A percentile compares a stretch with the other conserved stretches of the same genome.
phyloP scores from a whole-genome alignment of 2,797 vertebrate species.

The Pipistrellus pygmaeus region DNA sequence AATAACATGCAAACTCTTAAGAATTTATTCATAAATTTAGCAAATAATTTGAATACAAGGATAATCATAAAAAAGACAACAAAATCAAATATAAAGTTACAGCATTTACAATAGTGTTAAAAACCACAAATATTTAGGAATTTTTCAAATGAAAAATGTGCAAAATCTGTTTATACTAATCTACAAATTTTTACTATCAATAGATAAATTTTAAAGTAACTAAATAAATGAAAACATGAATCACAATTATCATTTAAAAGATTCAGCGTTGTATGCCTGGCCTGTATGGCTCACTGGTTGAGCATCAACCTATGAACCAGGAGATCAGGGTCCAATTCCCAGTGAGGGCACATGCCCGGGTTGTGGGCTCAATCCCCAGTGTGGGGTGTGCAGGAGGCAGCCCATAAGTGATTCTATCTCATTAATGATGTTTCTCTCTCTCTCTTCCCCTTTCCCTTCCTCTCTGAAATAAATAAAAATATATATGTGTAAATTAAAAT shows the following conservation, averaged over 20 bases:
- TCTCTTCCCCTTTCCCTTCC: too few relatives aligned
- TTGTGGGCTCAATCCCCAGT: too few relatives aligned
- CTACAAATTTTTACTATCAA: background rate
- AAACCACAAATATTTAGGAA: background rate
- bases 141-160: background rate
- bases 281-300: too few relatives aligned
- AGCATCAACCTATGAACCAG: too few relatives aligned
- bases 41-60: background rate
- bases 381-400: too few relatives aligned
- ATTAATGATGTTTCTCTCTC: too few relatives aligned
- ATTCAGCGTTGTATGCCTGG: background rate
- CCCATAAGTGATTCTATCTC: too few relatives aligned
- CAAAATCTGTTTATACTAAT: background rate
- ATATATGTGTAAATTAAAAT: background rate
- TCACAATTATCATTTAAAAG: background rate
- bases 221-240: background rate
- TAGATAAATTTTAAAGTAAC: background rate
- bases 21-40: background rate
- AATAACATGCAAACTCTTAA: background rate
- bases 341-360: too few relatives aligned
- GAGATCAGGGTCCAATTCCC: too few relatives aligned
- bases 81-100: conserved; percentile 11
- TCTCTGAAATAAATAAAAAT: too few relatives aligned
- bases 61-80: background rate
- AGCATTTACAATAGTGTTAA: background rate